phyloP scores from a whole-genome alignment of 2,888 invertebrate genomes.

The Ariolimax columbianus region DNA sequence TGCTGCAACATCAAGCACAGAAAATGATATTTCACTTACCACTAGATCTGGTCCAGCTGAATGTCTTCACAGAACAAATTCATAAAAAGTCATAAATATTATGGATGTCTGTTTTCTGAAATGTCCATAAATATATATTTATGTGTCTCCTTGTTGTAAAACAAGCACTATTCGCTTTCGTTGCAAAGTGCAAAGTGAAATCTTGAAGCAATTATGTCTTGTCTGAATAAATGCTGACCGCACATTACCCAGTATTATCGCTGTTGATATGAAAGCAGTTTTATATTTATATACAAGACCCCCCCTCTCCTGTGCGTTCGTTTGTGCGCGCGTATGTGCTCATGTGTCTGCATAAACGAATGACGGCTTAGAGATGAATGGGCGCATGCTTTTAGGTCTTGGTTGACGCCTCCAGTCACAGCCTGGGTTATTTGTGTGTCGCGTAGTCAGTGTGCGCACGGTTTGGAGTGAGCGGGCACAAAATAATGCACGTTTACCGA shows the following conservation, averaged over 20 bases:
- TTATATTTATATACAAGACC: background rate
- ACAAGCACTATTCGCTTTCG: background rate
- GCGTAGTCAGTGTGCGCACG: conserved; percentile 10
- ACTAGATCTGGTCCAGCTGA: background rate
- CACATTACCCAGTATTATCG: background rate
- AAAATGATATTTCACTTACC: background rate
- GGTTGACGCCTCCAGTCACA: conserved; percentile 1
- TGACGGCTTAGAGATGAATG: background rate
- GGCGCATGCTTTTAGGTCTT: conserved; percentile 5
- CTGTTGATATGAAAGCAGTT: background rate
- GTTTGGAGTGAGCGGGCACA: too few species aligned
- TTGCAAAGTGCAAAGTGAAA: background rate
- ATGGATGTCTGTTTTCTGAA: background rate
- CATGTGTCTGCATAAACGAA: background rate
- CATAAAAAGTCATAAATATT: background rate
- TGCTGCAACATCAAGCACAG: background rate
- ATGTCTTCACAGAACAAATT: background rate
- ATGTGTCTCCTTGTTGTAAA: background rate
- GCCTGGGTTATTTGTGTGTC: conserved; percentile 13
- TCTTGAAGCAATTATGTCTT: background rate
- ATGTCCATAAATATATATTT: background rate
- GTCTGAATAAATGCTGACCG: background rate
- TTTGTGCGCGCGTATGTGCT: background rate
- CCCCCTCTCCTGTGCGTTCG: background rate
- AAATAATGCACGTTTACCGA: too few species aligned